Conservation (phyloP, 2,888 invertebrate genomes). For the Drosophila vallismaia region DNA sequence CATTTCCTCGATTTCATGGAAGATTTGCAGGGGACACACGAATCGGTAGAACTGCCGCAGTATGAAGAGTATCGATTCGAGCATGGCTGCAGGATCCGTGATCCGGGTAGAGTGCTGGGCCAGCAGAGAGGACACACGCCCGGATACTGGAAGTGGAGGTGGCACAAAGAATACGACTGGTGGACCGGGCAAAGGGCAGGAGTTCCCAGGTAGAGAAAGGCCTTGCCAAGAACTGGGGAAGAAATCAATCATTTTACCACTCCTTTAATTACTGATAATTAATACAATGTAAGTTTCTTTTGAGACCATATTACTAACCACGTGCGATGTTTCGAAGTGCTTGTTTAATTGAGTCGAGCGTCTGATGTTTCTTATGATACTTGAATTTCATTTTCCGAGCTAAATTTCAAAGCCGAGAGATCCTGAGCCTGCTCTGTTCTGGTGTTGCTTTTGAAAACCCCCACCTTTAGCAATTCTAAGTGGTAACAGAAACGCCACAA, state of each 20-base stretch:
- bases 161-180: constrained; percentile 22
- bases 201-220: constrained; percentile 48
- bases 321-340: constrained; percentile 18
- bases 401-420: constrained; percentile 33
- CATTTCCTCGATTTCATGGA: constrained; percentile 56
- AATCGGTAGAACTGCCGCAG: constrained; percentile 56
- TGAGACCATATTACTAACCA: constrained; percentile 45
- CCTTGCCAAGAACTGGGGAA: constrained; percentile 41
- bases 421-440: constrained; percentile 12
- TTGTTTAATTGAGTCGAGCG: constrained; percentile 51
- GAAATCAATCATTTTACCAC: not conserved
- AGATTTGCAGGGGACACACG: constrained; percentile 51
- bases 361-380: constrained; percentile 60
- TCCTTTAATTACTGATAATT: not conserved
- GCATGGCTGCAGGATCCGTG: constrained; percentile 32
- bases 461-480: constrained; percentile 41
- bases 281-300: not conserved
- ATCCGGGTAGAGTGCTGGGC: constrained; percentile 11
- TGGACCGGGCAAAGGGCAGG: constrained; percentile 41
- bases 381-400: constrained; percentile 64
- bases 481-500: constrained; percentile 26
- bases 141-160: constrained; percentile 38
- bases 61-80: constrained; percentile 51
- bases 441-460: constrained; percentile 1
- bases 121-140: constrained; percentile 24